phyloP scores from a whole-genome alignment of 2,888 invertebrate genomes.

The Drosophila ustulata region DNA sequence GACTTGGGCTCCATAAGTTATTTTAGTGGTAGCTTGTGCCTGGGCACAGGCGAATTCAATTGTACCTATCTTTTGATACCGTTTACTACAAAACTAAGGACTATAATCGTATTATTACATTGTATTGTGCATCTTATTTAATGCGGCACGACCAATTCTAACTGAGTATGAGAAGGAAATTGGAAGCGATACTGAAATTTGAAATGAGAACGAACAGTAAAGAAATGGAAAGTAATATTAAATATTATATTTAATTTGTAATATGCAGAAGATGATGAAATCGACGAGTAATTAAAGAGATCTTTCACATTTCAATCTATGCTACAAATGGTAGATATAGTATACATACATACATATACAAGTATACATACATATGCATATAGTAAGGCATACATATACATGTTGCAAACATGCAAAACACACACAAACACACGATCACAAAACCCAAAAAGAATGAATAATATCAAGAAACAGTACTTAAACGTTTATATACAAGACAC shows the following conservation, averaged over 20 bases:
- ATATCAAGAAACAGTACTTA: conserved; percentile 56
- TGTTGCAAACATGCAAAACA: conserved; percentile 53
- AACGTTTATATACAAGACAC: conserved; percentile 68
- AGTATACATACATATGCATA: conserved; percentile 49
- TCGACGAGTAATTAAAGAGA: conserved; percentile 33
- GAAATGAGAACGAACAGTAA: not conserved
- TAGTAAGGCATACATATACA: conserved; percentile 41
- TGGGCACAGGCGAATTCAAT: conserved; percentile 69
- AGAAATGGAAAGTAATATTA: conserved; percentile 9
- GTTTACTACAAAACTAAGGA: conserved; percentile 82
- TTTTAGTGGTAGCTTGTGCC: conserved; percentile 71
- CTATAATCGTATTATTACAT: conserved; percentile 74
- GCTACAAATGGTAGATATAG: conserved; percentile 50
- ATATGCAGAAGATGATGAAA: conserved; percentile 25
- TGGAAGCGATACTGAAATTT: not conserved
- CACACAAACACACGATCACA: not conserved
- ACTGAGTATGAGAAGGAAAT: conserved; percentile 11
- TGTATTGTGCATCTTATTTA: conserved; percentile 57
- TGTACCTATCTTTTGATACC: conserved; percentile 82
- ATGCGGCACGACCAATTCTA: conserved; percentile 68
- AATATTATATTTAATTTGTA: conserved; percentile 31
- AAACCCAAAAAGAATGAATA: conserved; percentile 18
- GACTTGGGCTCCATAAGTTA: conserved; percentile 36
- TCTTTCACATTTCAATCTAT: conserved; percentile 55
- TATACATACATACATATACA: conserved; percentile 36